Evolutionary conservation across 2,888 invertebrate species (phyloP), one percentile per base, ranked within the genome.

Genomic region (Thymelicus lineola): DNA sequence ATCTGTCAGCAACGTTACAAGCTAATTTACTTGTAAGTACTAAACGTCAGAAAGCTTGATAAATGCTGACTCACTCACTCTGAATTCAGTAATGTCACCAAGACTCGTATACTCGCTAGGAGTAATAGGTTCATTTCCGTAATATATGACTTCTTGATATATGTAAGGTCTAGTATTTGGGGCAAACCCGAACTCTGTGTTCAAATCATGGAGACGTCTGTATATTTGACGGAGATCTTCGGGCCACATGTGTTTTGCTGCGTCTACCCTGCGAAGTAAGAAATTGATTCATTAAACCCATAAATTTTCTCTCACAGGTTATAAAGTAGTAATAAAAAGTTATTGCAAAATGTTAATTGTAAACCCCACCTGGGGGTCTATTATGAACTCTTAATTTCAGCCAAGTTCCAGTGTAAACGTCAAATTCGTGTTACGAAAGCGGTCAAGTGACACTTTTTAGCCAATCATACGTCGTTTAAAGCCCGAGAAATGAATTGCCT

Each of bases 161-260:
- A 96, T 94, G 77, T 95, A 96, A 0, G 97, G 96, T 42, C 94
- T 94, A 0, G 95, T 78, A 45, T 95, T 94, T 0, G 87, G 77
- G 0, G 92, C 80, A 75, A 97, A 97, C 3, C 96, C 96, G 72
- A 95, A 94, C 0, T 88, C 81, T 0, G 92, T 92, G 75, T 95
- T 96, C 42, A 97, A 84, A 81, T 95, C 83, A 7, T 95, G 89
- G 7, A 96, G 79, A 28, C 93, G 86, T 0, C 89, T 89, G 78
- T 95, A 96, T 72, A 98, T 97, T n/a, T 82, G 83, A 73, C 91
- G 79, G 38, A 98, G 87, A 85, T 98, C 97, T 2, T 84, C 82
- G 0, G 98, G 97, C 93, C 95, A 95, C 95, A 97, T 96, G 81
- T 97, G 96, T 78, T 96, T 97, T 0, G 96, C 96, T 36, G 96